Evolutionary conservation across 2,797 vertebrate genomes (phyloP).

Genomic region (Megaceryle alcyon): DNA sequence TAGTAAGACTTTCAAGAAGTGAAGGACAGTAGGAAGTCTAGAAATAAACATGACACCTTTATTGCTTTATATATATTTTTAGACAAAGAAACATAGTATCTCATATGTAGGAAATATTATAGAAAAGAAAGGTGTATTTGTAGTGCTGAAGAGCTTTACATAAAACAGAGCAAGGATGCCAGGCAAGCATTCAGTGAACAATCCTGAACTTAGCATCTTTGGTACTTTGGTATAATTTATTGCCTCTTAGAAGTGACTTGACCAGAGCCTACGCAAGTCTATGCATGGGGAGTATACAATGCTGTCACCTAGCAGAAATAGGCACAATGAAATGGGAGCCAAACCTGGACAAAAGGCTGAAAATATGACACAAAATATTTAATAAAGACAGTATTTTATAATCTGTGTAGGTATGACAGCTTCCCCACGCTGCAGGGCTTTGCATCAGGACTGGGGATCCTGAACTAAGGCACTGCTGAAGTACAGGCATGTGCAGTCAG

Average conservation of each 20-base stretch:
- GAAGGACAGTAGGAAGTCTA: background rate
- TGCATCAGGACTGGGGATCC: background rate
- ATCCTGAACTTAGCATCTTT: background rate
- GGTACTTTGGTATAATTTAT: background rate
- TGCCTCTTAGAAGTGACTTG: background rate
- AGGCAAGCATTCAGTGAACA: background rate
- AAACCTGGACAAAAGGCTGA: background rate
- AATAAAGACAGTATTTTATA: background rate
- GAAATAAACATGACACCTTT: background rate
- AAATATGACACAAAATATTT: background rate
- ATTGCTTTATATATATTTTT: constrained; percentile 3
- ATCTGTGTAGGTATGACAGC: background rate
- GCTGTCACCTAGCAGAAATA: background rate
- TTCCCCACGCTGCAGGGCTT: background rate
- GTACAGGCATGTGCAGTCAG: background rate
- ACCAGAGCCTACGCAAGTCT: background rate
- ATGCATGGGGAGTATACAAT: background rate
- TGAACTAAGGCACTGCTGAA: background rate
- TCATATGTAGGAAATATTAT: background rate
- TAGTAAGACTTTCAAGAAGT: background rate
- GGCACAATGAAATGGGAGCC: background rate
- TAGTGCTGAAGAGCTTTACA: background rate
- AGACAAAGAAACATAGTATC: background rate
- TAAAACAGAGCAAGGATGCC: background rate
- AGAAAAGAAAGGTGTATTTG: background rate